Evolutionary conservation across 2,888 invertebrate species (phyloP), one percentile per base, ranked within the genome.

Genomic region (Orthosia incerta): DNA sequence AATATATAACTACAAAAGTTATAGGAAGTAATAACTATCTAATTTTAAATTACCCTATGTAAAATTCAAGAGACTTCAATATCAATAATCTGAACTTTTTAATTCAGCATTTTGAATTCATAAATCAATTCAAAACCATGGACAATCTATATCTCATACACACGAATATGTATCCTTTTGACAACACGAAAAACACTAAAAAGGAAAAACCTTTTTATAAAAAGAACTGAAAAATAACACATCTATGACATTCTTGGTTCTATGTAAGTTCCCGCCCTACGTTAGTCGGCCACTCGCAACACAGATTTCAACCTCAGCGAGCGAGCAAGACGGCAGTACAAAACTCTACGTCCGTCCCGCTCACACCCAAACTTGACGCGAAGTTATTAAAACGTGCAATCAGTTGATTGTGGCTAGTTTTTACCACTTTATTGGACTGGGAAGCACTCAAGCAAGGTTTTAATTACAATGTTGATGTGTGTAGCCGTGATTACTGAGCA

Each of bases 361-460:
- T 94, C 89, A 71, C 87, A 78, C 88, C 87, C 88, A 87, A 93
- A 92, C 90, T 90, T 88, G 85, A 86, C 76, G 85, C 72, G 89
- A 92, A 92, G 94, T 94, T 94, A 95, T 93, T 93, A 94, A 92
- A 84, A 91, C 89, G 90, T 91, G 94, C 94, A 95, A 95, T 95
- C 95, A 95, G 93, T 94, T 94, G 94, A 95, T 95, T 93, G 92
- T 91, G 89, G 84, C 91, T 91, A 83, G 86, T 94, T 94, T 93
- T 92, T 90, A 93, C 89, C 89, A 89, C 89, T 94, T 93, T 93
- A 93, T 94, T 94, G 90, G 88, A 90, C 88, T 86, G 89, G 89
- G 88, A 89, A 88, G 87, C 93, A 93, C 93, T 93, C 91, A 80
- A 85, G 68, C 64, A 81, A 82, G 74, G 85, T 90, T 93, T 93